Evolutionary conservation across 2,797 vertebrate species (phyloP).

Genomic region (Otus scops): DNA sequence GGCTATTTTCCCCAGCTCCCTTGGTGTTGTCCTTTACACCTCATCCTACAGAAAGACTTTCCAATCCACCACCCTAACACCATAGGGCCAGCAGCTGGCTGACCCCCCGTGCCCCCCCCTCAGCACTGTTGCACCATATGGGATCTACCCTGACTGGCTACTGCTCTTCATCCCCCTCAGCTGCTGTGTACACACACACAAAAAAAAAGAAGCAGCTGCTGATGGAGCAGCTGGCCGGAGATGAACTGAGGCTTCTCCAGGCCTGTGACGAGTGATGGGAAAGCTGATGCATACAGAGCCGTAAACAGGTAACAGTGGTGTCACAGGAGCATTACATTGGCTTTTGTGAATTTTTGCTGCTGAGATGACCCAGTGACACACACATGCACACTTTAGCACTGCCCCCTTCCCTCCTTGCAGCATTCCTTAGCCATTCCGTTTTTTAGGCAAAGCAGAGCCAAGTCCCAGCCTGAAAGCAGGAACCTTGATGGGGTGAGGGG

Average conservation of each 20-base stretch:
- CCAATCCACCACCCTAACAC: accelerated
- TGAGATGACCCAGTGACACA: not conserved
- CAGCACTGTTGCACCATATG: accelerated
- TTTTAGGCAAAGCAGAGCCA: not conserved
- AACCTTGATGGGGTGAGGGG: not conserved
- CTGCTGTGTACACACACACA: not conserved
- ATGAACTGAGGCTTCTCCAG: not conserved
- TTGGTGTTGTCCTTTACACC: not conserved
- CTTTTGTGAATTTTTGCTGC: not conserved
- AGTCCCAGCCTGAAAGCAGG: not conserved
- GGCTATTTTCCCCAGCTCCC: not conserved
- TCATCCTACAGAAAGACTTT: not conserved
- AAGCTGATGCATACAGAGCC: not conserved
- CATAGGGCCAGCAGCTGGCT: accelerated
- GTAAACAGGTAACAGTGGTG: not conserved
- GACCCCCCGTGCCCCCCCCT: no score
- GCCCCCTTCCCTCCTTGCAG: accelerated
- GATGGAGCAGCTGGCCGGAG: not conserved
- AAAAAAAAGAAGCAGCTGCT: not conserved
- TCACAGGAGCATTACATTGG: accelerated
- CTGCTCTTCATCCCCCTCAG: not conserved
- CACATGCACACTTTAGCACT: not conserved
- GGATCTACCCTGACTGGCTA: accelerated
- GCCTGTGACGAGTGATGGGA: not conserved
- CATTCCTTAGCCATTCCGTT: not conserved